Conservation (phyloP, 2,888 invertebrate species). For the Polia nebulosa region DNA sequence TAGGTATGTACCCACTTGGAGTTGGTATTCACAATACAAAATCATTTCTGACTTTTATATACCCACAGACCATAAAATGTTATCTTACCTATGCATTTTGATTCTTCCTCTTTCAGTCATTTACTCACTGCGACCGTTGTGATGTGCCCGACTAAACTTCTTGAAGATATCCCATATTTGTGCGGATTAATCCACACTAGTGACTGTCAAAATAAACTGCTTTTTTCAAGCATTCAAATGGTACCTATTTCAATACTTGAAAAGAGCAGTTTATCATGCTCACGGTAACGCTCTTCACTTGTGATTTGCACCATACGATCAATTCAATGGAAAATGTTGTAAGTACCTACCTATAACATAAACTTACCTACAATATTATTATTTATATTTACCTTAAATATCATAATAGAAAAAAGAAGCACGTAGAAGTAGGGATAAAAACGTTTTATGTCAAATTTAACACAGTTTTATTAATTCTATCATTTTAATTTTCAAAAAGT, state of each 20-base stretch:
- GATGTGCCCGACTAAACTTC: neutral
- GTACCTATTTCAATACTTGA: too few relatives aligned
- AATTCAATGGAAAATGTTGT: constrained; percentile 40
- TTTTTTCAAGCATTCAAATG: neutral
- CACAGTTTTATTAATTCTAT: too few relatives aligned
- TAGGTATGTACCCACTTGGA: neutral
- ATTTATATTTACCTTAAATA: too few relatives aligned
- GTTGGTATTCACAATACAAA: neutral
- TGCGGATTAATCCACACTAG: neutral
- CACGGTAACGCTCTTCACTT: constrained; percentile 24
- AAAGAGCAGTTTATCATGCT: too few relatives aligned
- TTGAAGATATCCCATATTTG: neutral
- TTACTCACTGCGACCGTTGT: neutral
- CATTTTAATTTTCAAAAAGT: too few relatives aligned
- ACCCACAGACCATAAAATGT: neutral
- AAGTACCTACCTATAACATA: constrained; percentile 33
- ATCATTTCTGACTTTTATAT: neutral
- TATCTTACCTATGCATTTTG: too few relatives aligned
- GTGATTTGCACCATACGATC: constrained; percentile 20
- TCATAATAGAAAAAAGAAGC: too few relatives aligned
- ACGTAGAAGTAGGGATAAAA: too few relatives aligned
- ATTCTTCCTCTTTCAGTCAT: neutral
- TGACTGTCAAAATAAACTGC: neutral
- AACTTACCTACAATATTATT: constrained; percentile 11
- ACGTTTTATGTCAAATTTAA: too few relatives aligned